phyloP scores from a whole-genome alignment of 2,797 vertebrate species.

The Acestrorhynchus altus region DNA sequence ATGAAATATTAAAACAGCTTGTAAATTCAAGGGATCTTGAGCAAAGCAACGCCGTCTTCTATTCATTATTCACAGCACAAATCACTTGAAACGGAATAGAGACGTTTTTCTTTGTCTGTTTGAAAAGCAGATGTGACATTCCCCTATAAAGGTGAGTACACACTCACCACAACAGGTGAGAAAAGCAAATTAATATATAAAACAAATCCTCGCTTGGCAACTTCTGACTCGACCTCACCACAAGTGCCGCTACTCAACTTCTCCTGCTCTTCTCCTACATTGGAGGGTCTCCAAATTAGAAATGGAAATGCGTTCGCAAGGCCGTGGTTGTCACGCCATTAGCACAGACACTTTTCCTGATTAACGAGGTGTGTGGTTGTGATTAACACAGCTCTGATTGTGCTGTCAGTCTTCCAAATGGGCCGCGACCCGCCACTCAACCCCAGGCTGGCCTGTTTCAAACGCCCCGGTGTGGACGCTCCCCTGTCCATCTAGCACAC shows the following conservation, averaged over 20 bases:
- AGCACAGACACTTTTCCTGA: conserved; percentile 74
- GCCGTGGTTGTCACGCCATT: conserved; percentile 69
- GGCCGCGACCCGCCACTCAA: conserved; percentile 70
- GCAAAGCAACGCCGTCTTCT: conserved; percentile 33
- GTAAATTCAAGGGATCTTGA: conserved; percentile 43
- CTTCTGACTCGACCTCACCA: conserved; percentile 32
- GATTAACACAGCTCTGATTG: conserved; percentile 79
- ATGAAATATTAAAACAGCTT: conserved; percentile 53
- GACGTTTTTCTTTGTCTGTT: conserved; percentile 35
- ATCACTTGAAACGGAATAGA: conserved; percentile 45
- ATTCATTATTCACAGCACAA: conserved; percentile 52
- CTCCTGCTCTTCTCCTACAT: conserved; percentile 47
- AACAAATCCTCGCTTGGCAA: neutral
- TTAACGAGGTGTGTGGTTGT: conserved; percentile 74
- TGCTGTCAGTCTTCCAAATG: conserved; percentile 83
- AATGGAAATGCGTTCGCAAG: conserved; percentile 68
- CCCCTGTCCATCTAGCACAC: conserved; percentile 70
- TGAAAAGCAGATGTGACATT: conserved; percentile 36
- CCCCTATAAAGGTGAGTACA: conserved; percentile 32
- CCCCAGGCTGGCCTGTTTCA: conserved; percentile 67
- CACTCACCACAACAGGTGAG: conserved; percentile 32
- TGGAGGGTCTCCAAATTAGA: conserved; percentile 80
- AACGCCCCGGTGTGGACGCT: conserved; percentile 71
- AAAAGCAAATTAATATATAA: neutral
- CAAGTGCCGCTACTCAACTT: conserved; percentile 43